Evolutionary conservation across 2,797 vertebrate genomes (phyloP), one percentile per base, ranked within the genome.

Genomic region (Naso thynnoides): DNA sequence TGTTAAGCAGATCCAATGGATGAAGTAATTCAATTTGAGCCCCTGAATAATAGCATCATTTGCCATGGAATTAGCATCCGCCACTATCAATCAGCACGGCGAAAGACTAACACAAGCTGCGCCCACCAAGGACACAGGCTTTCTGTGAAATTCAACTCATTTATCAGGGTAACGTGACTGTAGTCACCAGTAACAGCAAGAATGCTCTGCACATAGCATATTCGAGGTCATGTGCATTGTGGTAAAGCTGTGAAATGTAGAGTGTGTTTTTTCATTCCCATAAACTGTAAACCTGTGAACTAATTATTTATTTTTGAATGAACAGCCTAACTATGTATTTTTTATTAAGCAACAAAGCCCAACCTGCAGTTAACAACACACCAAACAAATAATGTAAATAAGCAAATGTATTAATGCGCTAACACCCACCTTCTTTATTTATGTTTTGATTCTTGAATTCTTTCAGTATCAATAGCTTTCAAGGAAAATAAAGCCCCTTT

Each of bases 31-130:
- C 81, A 92, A 91, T 93, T 91, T 92, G 88, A 91, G 88, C 66
- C 81, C 65, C 76, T 91, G 90, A 92, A 91, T 93, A 92, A 92
- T 93, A 79, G 88, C 89, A 87, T 93, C 89, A 89, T 92, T 93
- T 92, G 88, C 90, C 78, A 66, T 49, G 76, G 88, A 91, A 91
- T 92, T 90, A 93, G 84, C 86, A 80, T 90, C 86, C 78, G 88
- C 86, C 89, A 85, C 89, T 81, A 90, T 90, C 86, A 89, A 91
- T 92, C 92, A 92, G 80, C 62, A 0, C 6, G 8, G 65, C 18
- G 63, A 74, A 86, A 84, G 80, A 83, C 86, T 72, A 78, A 80
- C 88, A 87, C 73, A 65, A 54, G 83, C 79, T 74, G 84, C 54
- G 54, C 73, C 71, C 84, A 84, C 83, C 82, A 75, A 86, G 82